Conservation (phyloP, 1,140 invertebrate species). For the Neodiprion pinetum region DNA sequence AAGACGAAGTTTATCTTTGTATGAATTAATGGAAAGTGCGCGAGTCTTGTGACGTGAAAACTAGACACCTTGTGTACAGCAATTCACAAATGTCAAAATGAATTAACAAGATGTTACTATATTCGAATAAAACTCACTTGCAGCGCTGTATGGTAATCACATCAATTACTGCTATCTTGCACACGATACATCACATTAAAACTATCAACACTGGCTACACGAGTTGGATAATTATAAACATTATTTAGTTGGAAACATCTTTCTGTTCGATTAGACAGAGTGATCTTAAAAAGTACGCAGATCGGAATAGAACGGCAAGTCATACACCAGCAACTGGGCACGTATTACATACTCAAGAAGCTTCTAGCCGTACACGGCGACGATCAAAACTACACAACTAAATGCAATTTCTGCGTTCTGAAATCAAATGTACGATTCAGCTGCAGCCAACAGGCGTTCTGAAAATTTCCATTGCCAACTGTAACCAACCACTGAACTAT, state of each 20-base stretch:
- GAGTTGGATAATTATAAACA: neutral
- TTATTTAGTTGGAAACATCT: conserved; percentile 8
- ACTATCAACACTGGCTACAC: neutral
- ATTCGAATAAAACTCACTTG: neutral
- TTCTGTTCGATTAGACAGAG: neutral
- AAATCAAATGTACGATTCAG: too few species aligned
- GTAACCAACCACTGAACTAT: too few species aligned
- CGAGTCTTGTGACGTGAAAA: conserved; percentile 7
- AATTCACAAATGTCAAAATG: conserved; percentile 6
- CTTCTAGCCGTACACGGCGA: neutral
- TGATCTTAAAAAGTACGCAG: neutral
- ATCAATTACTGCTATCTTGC: neutral
- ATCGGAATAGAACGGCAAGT: conserved; percentile 1
- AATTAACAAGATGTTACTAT: conserved; percentile 2
- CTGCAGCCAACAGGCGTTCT: too few species aligned
- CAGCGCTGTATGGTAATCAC: neutral
- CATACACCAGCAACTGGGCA: neutral
- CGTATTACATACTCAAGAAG: neutral
- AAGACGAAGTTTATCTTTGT: too few species aligned
- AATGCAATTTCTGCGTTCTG: too few species aligned
- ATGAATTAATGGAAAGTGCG: neutral
- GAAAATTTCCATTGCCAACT: too few species aligned
- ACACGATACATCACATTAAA: neutral
- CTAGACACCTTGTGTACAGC: neutral
- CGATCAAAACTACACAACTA: neutral